Conservation (phyloP, 2,113 vertebrate species). For the Furnarius figulus region DNA sequence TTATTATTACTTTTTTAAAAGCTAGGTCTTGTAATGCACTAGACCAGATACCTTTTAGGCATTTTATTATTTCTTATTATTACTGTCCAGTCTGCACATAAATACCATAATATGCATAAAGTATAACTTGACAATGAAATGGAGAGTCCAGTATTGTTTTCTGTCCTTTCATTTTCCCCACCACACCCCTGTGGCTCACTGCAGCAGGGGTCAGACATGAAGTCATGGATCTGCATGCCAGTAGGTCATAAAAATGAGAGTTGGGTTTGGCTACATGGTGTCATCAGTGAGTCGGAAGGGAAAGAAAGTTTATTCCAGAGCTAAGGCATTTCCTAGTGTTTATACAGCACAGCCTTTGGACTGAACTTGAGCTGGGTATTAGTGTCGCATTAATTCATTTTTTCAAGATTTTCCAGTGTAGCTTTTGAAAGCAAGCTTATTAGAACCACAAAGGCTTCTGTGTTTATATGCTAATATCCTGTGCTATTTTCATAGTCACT, state of each 20-base stretch:
- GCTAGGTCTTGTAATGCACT: not conserved
- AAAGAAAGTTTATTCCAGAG: not conserved
- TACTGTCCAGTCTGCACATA: not conserved
- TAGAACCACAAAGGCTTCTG: conserved; percentile 35
- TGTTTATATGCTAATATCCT: conserved; percentile 54
- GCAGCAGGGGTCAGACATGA: not conserved
- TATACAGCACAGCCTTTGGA: conserved; percentile 10
- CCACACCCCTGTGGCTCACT: not conserved
- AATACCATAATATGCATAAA: not conserved
- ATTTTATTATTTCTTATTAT: not conserved
- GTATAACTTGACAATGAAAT: not conserved
- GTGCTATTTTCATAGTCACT: not conserved
- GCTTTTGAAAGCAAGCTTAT: conserved; percentile 28
- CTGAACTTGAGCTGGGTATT: conserved; percentile 31
- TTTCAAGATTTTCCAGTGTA: conserved; percentile 4
- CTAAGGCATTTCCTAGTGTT: conserved; percentile 14
- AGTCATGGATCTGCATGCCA: not conserved
- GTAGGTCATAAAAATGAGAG: not conserved
- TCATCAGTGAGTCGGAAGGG: not conserved
- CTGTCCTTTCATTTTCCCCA: not conserved
- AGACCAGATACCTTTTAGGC: not conserved
- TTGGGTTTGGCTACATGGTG: not conserved
- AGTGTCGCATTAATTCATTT: not conserved
- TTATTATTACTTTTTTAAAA: not conserved
- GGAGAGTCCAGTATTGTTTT: not conserved